Conservation (phyloP, 2,113 vertebrate genomes). For the Alethe diademata region DNA sequence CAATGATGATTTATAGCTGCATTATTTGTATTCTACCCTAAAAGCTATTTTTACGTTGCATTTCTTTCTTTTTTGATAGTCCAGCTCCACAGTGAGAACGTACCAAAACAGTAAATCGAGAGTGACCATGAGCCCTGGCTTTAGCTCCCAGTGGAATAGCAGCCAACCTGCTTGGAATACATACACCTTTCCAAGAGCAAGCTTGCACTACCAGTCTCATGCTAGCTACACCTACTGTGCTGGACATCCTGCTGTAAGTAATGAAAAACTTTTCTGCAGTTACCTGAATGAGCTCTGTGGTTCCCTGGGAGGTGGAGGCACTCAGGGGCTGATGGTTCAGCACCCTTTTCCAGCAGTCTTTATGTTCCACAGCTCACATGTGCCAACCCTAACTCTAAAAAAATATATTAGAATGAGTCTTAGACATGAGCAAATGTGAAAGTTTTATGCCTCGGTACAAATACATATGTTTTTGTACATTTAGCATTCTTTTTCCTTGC, state of each 20-base stretch:
- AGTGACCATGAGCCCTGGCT: conserved; percentile 81
- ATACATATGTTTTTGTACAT: not conserved
- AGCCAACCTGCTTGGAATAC: conserved; percentile 80
- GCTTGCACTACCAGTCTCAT: conserved; percentile 83
- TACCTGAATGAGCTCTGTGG: not conserved
- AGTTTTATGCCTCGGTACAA: not conserved
- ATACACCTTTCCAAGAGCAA: conserved; percentile 78
- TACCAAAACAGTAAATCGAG: conserved; percentile 82
- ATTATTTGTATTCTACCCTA: conserved; percentile 1
- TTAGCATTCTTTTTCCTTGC: not conserved
- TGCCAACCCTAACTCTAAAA: not conserved
- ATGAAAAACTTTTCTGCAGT: not conserved
- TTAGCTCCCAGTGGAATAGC: conserved; percentile 80
- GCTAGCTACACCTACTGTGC: conserved; percentile 83
- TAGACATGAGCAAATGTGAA: not conserved
- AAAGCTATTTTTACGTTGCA: conserved; percentile 52
- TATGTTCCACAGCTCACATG: not conserved
- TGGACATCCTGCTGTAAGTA: conserved; percentile 84
- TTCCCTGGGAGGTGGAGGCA: not conserved
- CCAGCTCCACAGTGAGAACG: conserved; percentile 81
- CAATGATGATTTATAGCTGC: not conserved
- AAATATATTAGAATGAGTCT: not conserved
- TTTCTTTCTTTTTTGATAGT: conserved; percentile 78
- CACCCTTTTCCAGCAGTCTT: not conserved
- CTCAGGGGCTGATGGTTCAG: not conserved